These are phyloP conservation scores for Neoaliturus tenellus DNA, from an alignment of 2,888 invertebrate species.

Conservation along the genomic window DNA sequence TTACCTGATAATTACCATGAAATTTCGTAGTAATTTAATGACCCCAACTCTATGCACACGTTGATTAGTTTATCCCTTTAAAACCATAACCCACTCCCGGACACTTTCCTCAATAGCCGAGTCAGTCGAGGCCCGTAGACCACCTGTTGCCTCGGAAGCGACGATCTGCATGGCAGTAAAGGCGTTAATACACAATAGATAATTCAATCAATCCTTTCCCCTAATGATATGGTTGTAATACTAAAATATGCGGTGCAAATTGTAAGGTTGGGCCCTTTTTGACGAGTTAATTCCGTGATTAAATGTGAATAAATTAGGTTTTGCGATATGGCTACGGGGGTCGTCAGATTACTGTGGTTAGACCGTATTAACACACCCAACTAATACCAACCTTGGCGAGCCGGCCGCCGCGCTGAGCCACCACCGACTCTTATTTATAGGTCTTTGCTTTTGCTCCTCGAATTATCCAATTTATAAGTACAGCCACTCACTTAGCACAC, in stretches of 20 bases:
- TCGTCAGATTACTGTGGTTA: conserved; percentile 53
- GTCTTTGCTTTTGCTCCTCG: conserved; percentile 46
- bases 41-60: too few relatives aligned
- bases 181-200: conserved; percentile 38
- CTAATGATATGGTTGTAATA: conserved; percentile 29
- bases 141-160: conserved; percentile 6
- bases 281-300: conserved; percentile 55
- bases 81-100: too few relatives aligned
- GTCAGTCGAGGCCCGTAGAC: too few relatives aligned
- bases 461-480: conserved; percentile 49
- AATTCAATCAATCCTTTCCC: conserved; percentile 36
- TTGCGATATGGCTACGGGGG: conserved; percentile 56
- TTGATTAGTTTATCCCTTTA: too few relatives aligned
- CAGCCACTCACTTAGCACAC: conserved; percentile 24
- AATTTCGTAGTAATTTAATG: too few relatives aligned
- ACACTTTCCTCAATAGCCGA: too few relatives aligned
- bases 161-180: background rate
- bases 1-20: too few relatives aligned
- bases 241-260: conserved; percentile 56
- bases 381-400: conserved; percentile 39
- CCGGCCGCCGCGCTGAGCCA: background rate
- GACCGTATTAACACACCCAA: conserved; percentile 48
- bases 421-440: conserved; percentile 43
- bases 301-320: conserved; percentile 58
- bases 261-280: conserved; percentile 52